phyloP scores from a whole-genome alignment of 2,797 vertebrate species.

The Propithecus deckenii region DNA sequence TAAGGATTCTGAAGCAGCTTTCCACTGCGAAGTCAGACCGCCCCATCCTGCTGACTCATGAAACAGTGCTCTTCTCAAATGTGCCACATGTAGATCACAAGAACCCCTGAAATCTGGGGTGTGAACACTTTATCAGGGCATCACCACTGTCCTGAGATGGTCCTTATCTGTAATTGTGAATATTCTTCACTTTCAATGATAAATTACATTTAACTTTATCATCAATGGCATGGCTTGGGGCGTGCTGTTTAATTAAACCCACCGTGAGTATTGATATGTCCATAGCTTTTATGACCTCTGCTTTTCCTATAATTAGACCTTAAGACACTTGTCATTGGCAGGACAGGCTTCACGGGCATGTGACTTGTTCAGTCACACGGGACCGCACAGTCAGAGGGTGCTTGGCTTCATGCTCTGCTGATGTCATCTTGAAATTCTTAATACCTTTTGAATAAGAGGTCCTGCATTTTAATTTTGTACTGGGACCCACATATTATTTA shows the following conservation, averaged over 20 bases:
- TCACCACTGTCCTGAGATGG: not conserved
- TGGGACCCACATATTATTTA: not conserved
- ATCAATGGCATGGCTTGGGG: not conserved
- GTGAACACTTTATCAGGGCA: not conserved
- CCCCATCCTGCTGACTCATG: not conserved
- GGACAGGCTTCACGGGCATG: not conserved
- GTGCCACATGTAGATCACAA: not conserved
- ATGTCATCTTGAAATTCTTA: not conserved
- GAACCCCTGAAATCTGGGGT: not conserved
- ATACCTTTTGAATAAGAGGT: not conserved
- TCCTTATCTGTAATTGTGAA: not conserved
- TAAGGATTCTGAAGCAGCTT: not conserved
- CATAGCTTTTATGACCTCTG: not conserved
- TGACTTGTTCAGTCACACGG: not conserved
- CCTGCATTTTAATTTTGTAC: not conserved
- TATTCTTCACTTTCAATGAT: not conserved
- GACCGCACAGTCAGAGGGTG: not conserved
- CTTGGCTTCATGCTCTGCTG: not conserved
- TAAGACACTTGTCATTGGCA: not conserved
- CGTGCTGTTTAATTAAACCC: not conserved
- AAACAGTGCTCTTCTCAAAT: accelerated
- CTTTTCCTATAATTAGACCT: not conserved
- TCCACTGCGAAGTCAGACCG: not conserved
- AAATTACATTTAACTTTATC: not conserved
- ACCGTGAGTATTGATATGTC: not conserved